Conservation (phyloP, 2,113 vertebrate species). For the Camelus dromedarius region DNA sequence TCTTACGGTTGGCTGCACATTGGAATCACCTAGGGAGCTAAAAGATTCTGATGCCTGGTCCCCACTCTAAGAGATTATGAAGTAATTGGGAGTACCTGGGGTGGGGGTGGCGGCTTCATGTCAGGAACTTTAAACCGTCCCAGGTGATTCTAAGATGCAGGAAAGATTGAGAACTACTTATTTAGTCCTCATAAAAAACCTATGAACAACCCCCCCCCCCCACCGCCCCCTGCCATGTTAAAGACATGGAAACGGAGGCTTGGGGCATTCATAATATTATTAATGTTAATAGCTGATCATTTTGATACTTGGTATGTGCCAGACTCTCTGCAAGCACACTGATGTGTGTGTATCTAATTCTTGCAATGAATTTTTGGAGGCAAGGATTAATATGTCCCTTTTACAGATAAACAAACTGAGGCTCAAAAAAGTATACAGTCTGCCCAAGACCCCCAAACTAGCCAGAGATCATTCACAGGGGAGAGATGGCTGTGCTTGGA, state of each 20-base stretch:
- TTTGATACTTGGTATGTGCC: neutral
- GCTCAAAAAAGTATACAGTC: neutral
- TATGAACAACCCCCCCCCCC: too few relatives aligned
- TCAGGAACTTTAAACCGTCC: neutral
- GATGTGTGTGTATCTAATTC: slow-evolving; percentile 18
- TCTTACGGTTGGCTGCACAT: neutral
- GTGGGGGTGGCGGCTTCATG: too few relatives aligned
- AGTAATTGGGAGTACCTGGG: neutral
- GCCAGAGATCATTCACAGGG: neutral
- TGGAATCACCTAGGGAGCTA: neutral
- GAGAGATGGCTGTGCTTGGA: neutral
- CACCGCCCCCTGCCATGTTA: neutral
- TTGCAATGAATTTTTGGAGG: neutral
- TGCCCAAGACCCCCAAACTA: neutral
- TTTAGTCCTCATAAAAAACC: neutral
- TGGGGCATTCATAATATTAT: neutral
- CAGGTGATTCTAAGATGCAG: slow-evolving; percentile 37
- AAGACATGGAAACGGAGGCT: slow-evolving; percentile 2
- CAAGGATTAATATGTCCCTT: neutral
- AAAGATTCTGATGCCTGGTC: neutral
- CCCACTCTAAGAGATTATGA: neutral
- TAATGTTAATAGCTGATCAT: neutral
- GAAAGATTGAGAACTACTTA: slow-evolving; percentile 43
- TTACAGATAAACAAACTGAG: neutral
- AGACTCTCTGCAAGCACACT: neutral